phyloP scores from a whole-genome alignment of 1,140 invertebrate genomes.

The Cydia pomonella region DNA sequence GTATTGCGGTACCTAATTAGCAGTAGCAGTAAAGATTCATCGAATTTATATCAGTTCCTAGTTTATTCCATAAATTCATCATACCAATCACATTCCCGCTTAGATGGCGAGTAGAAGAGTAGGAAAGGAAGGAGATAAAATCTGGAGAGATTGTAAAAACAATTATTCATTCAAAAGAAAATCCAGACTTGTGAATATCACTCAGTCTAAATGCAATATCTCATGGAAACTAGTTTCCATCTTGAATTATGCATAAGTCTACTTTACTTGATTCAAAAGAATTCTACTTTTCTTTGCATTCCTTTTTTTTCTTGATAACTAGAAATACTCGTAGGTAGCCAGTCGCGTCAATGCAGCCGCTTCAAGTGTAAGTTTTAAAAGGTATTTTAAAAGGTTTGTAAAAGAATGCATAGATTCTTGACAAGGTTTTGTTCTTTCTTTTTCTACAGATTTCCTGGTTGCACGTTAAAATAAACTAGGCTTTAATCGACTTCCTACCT shows the following conservation, averaged over 20 bases:
- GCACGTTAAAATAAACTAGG: too few relatives aligned
- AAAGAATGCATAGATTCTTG: background rate
- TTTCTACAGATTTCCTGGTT: too few relatives aligned
- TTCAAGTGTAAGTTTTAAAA: background rate
- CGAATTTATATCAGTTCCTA: background rate
- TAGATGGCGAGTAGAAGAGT: background rate
- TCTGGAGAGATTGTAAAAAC: constrained; percentile 20
- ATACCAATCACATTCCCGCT: too few relatives aligned
- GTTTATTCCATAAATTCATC: too few relatives aligned
- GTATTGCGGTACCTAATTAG: too few relatives aligned
- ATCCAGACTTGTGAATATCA: constrained; percentile 30
- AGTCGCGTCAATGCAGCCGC: background rate
- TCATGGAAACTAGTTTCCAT: constrained; percentile 29
- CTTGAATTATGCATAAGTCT: constrained; percentile 31
- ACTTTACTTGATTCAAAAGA: constrained; percentile 32
- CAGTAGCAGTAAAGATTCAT: too few relatives aligned
- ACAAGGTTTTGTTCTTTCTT: background rate
- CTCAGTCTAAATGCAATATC: constrained; percentile 24
- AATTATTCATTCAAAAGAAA: constrained; percentile 28
- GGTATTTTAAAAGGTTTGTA: background rate
- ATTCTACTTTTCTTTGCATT: constrained; percentile 2
- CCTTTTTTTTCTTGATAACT: constrained; percentile 8
- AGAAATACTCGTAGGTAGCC: too few relatives aligned
- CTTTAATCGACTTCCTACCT: too few relatives aligned
- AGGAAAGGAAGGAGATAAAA: constrained; percentile 10